Conservation (phyloP, 2,888 invertebrate genomes). For the Archips crataeganus region DNA sequence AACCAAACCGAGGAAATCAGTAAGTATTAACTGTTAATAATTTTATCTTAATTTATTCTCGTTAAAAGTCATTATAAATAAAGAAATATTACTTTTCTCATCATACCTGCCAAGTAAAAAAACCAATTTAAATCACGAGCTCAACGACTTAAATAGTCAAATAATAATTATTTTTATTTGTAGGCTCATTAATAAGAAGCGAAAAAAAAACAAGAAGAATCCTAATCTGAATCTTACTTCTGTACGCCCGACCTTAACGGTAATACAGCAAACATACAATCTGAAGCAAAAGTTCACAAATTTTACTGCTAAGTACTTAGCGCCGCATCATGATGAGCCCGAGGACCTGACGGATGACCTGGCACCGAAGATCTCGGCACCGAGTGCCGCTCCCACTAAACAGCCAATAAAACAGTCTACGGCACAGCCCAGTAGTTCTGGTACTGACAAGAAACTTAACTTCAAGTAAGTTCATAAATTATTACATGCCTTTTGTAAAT, state of each 20-base stretch:
- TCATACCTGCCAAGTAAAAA: conserved; percentile 3
- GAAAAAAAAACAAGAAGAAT: not conserved
- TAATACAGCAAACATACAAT: not conserved
- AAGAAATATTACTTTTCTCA: not conserved
- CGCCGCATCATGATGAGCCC: conserved; percentile 26
- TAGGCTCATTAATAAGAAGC: not conserved
- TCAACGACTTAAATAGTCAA: not conserved
- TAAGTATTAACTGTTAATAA: not conserved
- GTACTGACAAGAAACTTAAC: conserved; percentile 30
- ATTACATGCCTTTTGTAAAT: not conserved
- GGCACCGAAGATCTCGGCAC: conserved; percentile 15
- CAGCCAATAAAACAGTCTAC: not conserved
- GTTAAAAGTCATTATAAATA: not conserved
- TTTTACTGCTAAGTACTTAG: conserved; percentile 16
- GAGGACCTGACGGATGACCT: conserved; percentile 31
- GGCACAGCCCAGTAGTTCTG: not conserved
- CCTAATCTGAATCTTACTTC: not conserved
- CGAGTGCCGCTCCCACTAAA: conserved; percentile 5
- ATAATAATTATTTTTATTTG: not conserved
- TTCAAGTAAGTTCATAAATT: conserved; percentile 30
- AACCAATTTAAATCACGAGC: not conserved
- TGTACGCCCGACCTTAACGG: too few relatives aligned
- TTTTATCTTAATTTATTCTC: not conserved
- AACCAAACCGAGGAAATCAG: not conserved
- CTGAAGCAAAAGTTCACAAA: not conserved